phyloP scores from a whole-genome alignment of 2,113 vertebrate species.

The Poeciliopsis retropinna region DNA sequence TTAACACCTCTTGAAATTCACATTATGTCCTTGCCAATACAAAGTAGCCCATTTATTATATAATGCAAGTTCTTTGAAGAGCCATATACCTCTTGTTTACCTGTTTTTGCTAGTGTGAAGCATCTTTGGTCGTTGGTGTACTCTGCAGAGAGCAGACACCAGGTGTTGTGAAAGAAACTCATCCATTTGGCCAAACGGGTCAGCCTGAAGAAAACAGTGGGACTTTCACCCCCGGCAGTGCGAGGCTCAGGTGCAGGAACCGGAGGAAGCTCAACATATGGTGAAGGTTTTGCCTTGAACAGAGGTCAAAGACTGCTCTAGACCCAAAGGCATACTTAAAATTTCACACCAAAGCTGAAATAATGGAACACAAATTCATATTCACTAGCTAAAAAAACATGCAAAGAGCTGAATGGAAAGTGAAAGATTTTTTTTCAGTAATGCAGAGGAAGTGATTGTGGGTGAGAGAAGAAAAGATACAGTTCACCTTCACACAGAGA shows the following conservation, averaged over 20 bases:
- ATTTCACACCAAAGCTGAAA: slow-evolving; percentile 13
- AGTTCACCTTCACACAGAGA: slow-evolving; percentile 21
- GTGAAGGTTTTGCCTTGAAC: slow-evolving; percentile 32
- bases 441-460: not conserved
- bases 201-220: slow-evolving; percentile 27
- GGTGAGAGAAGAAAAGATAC: slow-evolving; percentile 13
- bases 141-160: slow-evolving; percentile 32
- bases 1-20: not conserved
- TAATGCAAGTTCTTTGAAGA: not conserved
- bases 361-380: slow-evolving; percentile 24
- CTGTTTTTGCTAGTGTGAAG: not conserved
- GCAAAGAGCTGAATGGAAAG: slow-evolving; percentile 14
- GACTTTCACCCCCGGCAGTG: slow-evolving; percentile 18
- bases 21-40: no score
- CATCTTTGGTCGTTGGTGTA: slow-evolving; percentile 7
- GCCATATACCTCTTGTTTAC: not conserved
- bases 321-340: slow-evolving; percentile 31
- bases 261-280: slow-evolving; percentile 21
- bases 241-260: slow-evolving; percentile 43
- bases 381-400: slow-evolving; percentile 19
- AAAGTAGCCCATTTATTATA: not conserved
- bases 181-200: slow-evolving; percentile 44
- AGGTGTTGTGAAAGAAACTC: slow-evolving; percentile 24
- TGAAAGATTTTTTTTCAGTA: not conserved
- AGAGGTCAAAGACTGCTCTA: slow-evolving; percentile 25